phyloP scores from a whole-genome alignment of 2,113 vertebrate genomes.

The western clawed frog (Xenopus tropicalis) region DNA sequence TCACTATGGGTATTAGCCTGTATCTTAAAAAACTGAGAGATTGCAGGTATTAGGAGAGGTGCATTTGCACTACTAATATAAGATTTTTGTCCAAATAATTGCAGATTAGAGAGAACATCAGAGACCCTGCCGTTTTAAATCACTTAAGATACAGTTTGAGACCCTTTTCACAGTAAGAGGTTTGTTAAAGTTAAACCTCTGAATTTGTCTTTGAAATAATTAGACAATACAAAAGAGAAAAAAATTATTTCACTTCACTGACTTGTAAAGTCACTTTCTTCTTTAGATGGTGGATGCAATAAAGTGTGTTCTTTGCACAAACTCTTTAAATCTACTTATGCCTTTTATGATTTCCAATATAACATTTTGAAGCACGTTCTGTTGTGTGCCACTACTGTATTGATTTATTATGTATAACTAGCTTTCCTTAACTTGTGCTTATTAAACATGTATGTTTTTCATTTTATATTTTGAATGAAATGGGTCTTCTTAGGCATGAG shows the following conservation, averaged over 20 bases:
- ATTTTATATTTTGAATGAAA: not conserved
- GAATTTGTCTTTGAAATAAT: too few species aligned
- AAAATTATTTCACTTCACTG: too few species aligned
- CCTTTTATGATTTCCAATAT: not conserved
- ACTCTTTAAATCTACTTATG: not conserved
- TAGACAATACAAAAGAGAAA: too few species aligned
- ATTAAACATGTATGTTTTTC: not conserved
- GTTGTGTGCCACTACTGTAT: conserved; percentile 67
- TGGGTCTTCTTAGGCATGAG: not conserved
- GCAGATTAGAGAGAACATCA: too few species aligned
- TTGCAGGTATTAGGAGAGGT: too few species aligned
- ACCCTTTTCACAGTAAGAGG: too few species aligned
- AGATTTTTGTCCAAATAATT: too few species aligned
- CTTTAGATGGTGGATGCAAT: conserved; percentile 24
- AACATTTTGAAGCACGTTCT: not conserved
- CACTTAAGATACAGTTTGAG: too few species aligned
- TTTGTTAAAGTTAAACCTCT: too few species aligned
- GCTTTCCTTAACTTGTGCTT: conserved; percentile 46
- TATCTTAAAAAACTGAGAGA: not conserved
- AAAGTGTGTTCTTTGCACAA: conserved; percentile 17
- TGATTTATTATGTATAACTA: conserved; percentile 63
- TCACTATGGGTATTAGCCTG: not conserved
- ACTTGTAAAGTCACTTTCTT: not conserved
- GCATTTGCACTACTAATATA: too few species aligned
- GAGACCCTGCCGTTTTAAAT: too few species aligned